Evolutionary conservation across 2,888 invertebrate species (phyloP).

Genomic region (Calameuta idolon): DNA sequence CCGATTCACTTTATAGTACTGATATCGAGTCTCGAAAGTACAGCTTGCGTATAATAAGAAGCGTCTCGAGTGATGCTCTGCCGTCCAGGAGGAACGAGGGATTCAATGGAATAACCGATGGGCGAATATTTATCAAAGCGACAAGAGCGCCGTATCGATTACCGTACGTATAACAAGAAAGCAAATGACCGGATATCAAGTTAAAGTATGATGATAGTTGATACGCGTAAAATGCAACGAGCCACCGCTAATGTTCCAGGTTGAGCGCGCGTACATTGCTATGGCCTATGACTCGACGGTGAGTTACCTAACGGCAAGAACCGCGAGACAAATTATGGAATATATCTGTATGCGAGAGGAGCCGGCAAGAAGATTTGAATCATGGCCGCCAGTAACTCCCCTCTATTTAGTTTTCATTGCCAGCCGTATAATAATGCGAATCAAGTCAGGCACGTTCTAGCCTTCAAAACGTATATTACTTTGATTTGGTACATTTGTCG

Average conservation of each 20-base stretch:
- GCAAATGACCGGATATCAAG: constrained; percentile 62
- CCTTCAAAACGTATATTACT: not conserved
- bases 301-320: constrained; percentile 44
- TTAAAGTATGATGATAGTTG: constrained; percentile 63
- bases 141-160: constrained; percentile 45
- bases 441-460: not conserved
- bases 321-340: constrained; percentile 50
- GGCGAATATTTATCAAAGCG: not conserved
- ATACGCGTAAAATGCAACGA: constrained; percentile 56
- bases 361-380: constrained; percentile 2
- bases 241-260: constrained; percentile 52
- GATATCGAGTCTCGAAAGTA: not conserved
- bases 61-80: not conserved
- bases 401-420: not conserved
- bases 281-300: constrained; percentile 8
- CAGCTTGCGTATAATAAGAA: not conserved
- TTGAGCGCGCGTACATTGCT: constrained; percentile 6
- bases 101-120: not conserved
- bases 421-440: not conserved
- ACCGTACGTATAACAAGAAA: constrained; percentile 48
- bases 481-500: not conserved
- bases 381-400: constrained; percentile 1
- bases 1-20: not conserved
- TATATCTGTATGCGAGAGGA: constrained; percentile 40
- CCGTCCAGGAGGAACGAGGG: not conserved